phyloP scores from a whole-genome alignment of 2,113 vertebrate species.

The Pipra filicauda region DNA sequence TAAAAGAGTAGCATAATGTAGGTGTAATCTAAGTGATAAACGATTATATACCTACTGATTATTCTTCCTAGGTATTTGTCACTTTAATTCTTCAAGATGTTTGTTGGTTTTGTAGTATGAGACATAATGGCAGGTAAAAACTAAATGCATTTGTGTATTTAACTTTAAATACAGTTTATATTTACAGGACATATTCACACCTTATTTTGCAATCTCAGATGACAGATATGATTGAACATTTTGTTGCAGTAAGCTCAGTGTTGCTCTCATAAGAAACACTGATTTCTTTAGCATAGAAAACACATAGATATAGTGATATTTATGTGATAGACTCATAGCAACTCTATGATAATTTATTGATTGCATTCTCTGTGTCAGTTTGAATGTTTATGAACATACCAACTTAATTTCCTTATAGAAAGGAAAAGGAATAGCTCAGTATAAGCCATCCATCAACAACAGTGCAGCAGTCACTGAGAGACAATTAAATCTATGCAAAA shows the following conservation, averaged over 20 bases:
- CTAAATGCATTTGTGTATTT: neutral
- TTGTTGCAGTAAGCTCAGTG: neutral
- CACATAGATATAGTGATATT: neutral
- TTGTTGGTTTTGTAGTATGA: neutral
- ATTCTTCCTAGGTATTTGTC: neutral
- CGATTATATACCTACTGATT: neutral
- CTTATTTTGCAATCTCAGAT: neutral
- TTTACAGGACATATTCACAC: neutral
- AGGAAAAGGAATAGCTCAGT: neutral
- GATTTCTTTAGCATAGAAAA: neutral
- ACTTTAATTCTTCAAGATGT: neutral
- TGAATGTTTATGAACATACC: neutral
- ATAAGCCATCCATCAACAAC: constrained; percentile 7
- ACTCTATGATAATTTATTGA: neutral
- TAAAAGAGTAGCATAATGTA: neutral
- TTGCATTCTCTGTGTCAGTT: neutral
- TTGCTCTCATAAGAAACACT: neutral
- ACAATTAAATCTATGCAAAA: neutral
- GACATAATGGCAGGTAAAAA: neutral
- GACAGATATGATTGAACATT: neutral
- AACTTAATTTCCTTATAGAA: neutral
- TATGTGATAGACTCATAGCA: neutral
- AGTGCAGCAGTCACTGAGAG: neutral
- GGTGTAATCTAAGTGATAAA: neutral
- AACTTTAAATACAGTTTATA: neutral